Evolutionary conservation across 2,797 vertebrate genomes (phyloP).

Genomic region (Crenuchus spilurus): DNA sequence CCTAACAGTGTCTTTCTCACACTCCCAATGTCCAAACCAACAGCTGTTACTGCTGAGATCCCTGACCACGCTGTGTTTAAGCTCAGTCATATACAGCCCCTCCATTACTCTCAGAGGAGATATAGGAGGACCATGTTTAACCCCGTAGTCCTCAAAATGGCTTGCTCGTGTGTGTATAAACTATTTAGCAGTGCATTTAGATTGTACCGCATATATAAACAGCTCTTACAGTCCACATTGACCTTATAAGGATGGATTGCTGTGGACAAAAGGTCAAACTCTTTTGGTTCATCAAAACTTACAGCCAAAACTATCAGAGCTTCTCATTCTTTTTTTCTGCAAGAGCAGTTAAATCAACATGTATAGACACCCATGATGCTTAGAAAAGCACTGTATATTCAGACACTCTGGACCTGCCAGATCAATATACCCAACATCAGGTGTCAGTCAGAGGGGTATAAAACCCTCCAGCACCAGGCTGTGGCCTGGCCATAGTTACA

Average conservation of each 20-base stretch:
- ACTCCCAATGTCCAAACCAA: background rate
- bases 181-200: conserved; percentile 3
- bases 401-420: too few species aligned
- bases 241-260: conserved; percentile 7
- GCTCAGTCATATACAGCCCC: background rate
- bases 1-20: background rate
- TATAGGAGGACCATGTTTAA: conserved; percentile 1
- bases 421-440: too few species aligned
- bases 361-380: too few species aligned
- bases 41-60: background rate
- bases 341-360: too few species aligned
- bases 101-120: background rate
- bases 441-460: too few species aligned
- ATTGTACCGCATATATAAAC: conserved; percentile 13
- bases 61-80: background rate
- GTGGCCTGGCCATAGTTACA: too few species aligned
- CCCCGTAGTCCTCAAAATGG: background rate
- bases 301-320: background rate
- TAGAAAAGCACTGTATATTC: too few species aligned
- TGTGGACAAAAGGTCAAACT: background rate
- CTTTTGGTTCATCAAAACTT: background rate
- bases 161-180: conserved; percentile 6
- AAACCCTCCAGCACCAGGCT: too few species aligned
- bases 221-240: background rate
- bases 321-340: background rate